Conservation (phyloP, 2,888 invertebrate genomes). For the Pediacus dermestoides region DNA sequence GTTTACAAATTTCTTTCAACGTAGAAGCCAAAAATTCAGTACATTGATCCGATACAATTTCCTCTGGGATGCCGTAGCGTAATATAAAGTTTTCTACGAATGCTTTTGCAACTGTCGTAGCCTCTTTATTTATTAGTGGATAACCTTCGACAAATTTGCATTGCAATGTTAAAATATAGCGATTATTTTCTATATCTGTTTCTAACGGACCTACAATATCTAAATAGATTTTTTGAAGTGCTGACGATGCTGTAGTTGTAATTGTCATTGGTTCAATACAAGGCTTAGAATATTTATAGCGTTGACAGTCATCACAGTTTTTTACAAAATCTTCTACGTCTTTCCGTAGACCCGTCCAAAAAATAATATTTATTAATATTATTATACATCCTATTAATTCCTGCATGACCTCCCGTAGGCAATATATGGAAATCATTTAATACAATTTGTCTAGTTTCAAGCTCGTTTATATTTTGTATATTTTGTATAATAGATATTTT, state of each 20-base stretch:
- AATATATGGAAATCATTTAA: slow-evolving; percentile 24
- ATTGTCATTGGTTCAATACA: slow-evolving; percentile 15
- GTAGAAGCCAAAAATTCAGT: slow-evolving; percentile 20
- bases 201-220: slow-evolving; percentile 14
- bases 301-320: slow-evolving; percentile 19
- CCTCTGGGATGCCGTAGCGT: slow-evolving; percentile 21
- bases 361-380: no score
- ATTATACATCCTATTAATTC: slow-evolving; percentile 18
- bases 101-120: slow-evolving; percentile 12
- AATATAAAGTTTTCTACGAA: slow-evolving; percentile 25
- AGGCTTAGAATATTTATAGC: slow-evolving; percentile 14
- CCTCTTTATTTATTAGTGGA: slow-evolving; percentile 16
- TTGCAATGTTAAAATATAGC: slow-evolving; percentile 12
- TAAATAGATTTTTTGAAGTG: slow-evolving; percentile 12
- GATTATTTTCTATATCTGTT: slow-evolving; percentile 9
- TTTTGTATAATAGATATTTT: slow-evolving; percentile 15
- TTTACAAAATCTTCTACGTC: slow-evolving; percentile 18
- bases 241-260: slow-evolving; percentile 9
- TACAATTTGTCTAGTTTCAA: slow-evolving; percentile 15
- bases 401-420: no score
- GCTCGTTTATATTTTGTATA: slow-evolving; percentile 11
- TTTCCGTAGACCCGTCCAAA: slow-evolving; percentile 14
- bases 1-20: slow-evolving; percentile 18
- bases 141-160: slow-evolving; percentile 18
- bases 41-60: slow-evolving; percentile 20